These are phyloP conservation scores for Metopolophium dirhodum DNA, from an alignment of 1,140 invertebrate species.

Conservation along the genomic window DNA sequence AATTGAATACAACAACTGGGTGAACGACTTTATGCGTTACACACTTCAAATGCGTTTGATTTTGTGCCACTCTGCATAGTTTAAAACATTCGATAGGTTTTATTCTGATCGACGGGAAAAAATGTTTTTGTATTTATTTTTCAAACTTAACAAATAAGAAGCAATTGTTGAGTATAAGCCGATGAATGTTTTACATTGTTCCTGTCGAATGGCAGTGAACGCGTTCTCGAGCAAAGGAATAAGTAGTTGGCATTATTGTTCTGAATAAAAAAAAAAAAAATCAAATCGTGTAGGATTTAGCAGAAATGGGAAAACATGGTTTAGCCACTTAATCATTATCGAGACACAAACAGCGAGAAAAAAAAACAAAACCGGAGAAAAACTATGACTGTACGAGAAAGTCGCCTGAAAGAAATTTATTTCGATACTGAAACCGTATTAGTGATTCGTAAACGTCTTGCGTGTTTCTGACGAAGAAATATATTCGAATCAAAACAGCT, in stretches of 20 bases:
- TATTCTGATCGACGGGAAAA: not conserved
- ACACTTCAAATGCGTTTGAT: not conserved
- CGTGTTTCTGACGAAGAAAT: conserved; percentile 54
- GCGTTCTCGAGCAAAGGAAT: not conserved
- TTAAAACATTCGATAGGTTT: not conserved
- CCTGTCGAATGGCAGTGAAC: not conserved
- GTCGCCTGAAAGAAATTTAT: conserved; percentile 45
- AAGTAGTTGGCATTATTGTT: conserved; percentile 29
- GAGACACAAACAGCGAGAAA: not conserved
- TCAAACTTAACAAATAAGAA: conserved; percentile 35
- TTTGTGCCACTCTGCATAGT: not conserved
- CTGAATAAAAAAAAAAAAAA: not conserved
- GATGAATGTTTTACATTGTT: conserved; percentile 42
- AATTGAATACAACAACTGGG: not conserved
- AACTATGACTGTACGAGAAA: conserved; percentile 17
- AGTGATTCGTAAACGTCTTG: conserved; percentile 52
- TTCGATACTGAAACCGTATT: conserved; percentile 45
- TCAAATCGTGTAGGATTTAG: conserved; percentile 3
- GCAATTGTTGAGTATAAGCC: not conserved
- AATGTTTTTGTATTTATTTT: conserved; percentile 42
- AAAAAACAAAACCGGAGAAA: conserved; percentile 26
- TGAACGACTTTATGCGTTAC: not conserved
- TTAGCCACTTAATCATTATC: conserved; percentile 43
- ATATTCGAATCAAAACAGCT: conserved; percentile 43
- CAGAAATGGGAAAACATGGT: conserved; percentile 37